Evolutionary conservation across 2,797 vertebrate genomes (phyloP).

Genomic region (Galaxias olidus): DNA sequence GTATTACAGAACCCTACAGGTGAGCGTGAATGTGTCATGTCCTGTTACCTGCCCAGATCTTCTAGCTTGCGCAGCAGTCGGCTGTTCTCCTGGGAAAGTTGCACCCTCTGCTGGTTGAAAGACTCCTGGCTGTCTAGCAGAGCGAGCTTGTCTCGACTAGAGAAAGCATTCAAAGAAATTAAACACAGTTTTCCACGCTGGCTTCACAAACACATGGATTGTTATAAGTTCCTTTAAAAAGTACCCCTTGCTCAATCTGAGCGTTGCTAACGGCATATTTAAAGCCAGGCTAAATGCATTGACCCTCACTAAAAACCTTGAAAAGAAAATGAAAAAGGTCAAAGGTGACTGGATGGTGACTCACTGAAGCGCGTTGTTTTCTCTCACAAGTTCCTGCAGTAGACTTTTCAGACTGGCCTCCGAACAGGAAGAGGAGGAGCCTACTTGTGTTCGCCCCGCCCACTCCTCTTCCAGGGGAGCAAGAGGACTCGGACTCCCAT

Average conservation of each 20-base stretch:
- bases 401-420: constrained; percentile 61
- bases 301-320: too few relatives aligned
- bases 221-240: too few relatives aligned
- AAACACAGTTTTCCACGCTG: not conserved
- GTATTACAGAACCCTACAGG: not conserved
- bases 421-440: constrained; percentile 41
- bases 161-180: not conserved
- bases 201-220: too few relatives aligned
- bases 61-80: constrained; percentile 30
- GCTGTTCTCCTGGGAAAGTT: constrained; percentile 20
- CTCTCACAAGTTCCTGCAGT: constrained; percentile 70
- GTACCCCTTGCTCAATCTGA: too few relatives aligned
- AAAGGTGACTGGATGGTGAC: not conserved
- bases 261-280: too few relatives aligned
- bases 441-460: not conserved
- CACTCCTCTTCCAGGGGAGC: not conserved
- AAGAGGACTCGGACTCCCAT: constrained; percentile 7
- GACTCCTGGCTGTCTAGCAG: constrained; percentile 35
- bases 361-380: constrained; percentile 71
- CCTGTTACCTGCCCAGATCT: constrained; percentile 31
- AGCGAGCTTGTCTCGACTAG: constrained; percentile 46
- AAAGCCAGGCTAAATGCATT: too few relatives aligned
- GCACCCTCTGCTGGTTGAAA: constrained; percentile 41
- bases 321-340: too few relatives aligned
- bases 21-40: not conserved